Evolutionary conservation across 1,140 invertebrate genomes (phyloP).

Genomic region (Ooceraea biroi): DNA sequence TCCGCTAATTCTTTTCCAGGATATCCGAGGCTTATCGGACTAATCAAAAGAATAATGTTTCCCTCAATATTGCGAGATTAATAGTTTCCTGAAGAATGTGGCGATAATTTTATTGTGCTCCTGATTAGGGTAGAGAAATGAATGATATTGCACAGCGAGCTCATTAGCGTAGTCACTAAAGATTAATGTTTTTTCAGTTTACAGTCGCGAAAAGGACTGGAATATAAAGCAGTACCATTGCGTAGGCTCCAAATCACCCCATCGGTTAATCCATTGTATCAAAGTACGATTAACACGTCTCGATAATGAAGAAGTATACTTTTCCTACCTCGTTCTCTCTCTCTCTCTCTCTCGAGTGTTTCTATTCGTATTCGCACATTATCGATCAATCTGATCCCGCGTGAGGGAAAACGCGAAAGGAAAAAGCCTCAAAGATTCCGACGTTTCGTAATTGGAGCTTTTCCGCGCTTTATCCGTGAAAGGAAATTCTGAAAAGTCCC

Average conservation of each 20-base stretch:
- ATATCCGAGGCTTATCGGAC: not conserved
- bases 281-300: constrained; percentile 67
- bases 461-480: constrained; percentile 12
- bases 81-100: not conserved
- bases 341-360: constrained; percentile 30
- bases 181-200: constrained; percentile 73
- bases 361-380: constrained; percentile 62
- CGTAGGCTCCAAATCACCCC: not conserved
- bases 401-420: not conserved
- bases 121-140: constrained; percentile 19
- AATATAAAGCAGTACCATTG: constrained; percentile 29
- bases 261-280: constrained; percentile 69
- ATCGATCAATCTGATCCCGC: constrained; percentile 65
- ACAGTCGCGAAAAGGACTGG: constrained; percentile 53
- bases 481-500: constrained; percentile 29
- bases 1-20: not conserved
- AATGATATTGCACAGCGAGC: constrained; percentile 14
- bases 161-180: constrained; percentile 62
- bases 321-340: not conserved
- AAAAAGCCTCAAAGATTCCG: constrained; percentile 34
- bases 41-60: constrained; percentile 19
- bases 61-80: not conserved
- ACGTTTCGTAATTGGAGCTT: constrained; percentile 53
- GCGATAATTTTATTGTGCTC: not conserved
- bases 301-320: constrained; percentile 13